These are phyloP conservation scores for Phaenicophaeus curvirostris DNA, from an alignment of 2,797 vertebrate species.

Conservation along the genomic window DNA sequence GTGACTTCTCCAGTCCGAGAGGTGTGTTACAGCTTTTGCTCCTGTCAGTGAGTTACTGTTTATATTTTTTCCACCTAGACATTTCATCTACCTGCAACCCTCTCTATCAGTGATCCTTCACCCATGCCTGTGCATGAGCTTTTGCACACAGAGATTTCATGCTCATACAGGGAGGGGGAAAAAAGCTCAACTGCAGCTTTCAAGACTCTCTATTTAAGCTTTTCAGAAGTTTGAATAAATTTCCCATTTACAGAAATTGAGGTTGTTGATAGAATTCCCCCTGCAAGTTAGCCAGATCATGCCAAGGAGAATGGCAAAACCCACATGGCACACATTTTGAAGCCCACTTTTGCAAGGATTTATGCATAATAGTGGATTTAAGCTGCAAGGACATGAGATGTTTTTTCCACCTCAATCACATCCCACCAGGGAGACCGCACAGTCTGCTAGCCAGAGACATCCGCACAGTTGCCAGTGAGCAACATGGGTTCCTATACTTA, in stretches of 20 bases:
- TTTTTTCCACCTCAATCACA: not conserved
- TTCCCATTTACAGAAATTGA: not conserved
- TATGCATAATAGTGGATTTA: fast-evolving
- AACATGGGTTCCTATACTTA: constrained; percentile 62
- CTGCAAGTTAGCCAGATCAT: not conserved
- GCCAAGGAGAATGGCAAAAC: not conserved
- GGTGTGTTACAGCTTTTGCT: not conserved
- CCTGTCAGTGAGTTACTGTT: not conserved
- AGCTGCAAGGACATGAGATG: fast-evolving
- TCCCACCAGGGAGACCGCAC: not conserved
- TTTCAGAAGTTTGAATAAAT: not conserved
- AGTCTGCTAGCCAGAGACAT: not conserved
- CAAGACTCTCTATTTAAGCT: not conserved
- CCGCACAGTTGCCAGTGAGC: fast-evolving
- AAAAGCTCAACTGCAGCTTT: not conserved
- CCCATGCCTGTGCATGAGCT: fast-evolving
- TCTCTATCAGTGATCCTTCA: not conserved
- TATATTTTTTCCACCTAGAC: not conserved
- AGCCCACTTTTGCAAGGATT: not conserved
- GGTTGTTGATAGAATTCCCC: not conserved
- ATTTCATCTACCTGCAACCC: not conserved
- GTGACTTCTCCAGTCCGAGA: not conserved
- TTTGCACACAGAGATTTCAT: not conserved
- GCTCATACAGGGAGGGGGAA: fast-evolving
- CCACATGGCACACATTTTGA: fast-evolving